Conservation (phyloP, 2,797 vertebrate genomes). For the Acanthopagrus latus region DNA sequence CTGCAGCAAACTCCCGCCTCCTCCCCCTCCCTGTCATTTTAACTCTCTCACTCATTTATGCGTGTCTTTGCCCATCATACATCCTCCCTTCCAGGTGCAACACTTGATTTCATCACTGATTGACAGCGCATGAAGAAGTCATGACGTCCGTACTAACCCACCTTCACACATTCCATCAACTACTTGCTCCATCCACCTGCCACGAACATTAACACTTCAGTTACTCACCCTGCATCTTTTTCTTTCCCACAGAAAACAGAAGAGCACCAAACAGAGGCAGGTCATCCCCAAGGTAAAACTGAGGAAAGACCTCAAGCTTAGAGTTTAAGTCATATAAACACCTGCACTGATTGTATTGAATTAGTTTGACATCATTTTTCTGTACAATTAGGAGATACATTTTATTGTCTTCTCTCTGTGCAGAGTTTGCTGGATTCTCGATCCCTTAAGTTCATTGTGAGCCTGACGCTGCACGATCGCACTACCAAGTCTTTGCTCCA, state of each 20-base stretch:
- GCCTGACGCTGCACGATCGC: conserved; percentile 94
- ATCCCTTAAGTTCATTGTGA: conserved; percentile 94
- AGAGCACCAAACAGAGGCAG: conserved; percentile 92
- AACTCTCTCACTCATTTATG: conserved; percentile 27
- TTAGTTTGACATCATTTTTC: background rate
- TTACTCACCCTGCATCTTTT: conserved; percentile 53
- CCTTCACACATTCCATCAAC: conserved; percentile 42
- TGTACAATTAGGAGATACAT: background rate
- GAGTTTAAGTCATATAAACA: background rate
- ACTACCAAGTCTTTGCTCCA: conserved; percentile 97
- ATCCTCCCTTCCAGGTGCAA: conserved; percentile 68
- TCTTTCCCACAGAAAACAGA: conserved; percentile 90
- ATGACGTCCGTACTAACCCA: conserved; percentile 66
- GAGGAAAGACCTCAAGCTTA: background rate
- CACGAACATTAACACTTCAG: conserved; percentile 41
- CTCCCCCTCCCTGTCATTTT: conserved; percentile 3
- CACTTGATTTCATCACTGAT: conserved; percentile 64
- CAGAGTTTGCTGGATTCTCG: conserved; percentile 95
- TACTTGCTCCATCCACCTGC: conserved; percentile 15
- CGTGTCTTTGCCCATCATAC: conserved; percentile 30
- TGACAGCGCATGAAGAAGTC: conserved; percentile 77
- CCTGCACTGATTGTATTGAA: background rate
- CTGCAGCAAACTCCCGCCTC: conserved; percentile 29
- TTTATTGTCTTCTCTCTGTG: background rate
- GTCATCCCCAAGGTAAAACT: conserved; percentile 94